These are phyloP conservation scores for Aurelia sp. DNA, from an alignment of 30 jellyfish, hydroid and myxozoan genomes.

Conservation along the genomic window DNA sequence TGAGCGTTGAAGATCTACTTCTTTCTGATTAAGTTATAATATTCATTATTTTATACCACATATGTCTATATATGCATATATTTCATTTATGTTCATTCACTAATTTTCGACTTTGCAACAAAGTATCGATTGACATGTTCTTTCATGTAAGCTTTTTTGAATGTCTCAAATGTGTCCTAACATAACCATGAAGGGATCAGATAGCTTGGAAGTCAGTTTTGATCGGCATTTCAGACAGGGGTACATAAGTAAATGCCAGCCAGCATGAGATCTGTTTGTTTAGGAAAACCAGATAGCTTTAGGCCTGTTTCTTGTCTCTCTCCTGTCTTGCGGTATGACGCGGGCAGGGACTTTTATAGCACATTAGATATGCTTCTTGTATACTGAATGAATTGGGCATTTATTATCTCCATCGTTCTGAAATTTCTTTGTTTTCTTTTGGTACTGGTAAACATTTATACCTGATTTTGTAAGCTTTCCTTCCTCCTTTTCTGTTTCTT, in stretches of 20 bases:
- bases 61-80: slow-evolving; percentile 1
- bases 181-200: neutral
- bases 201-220: neutral
- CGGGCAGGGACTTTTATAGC: neutral
- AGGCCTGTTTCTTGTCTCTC: no score
- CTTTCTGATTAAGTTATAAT: no score
- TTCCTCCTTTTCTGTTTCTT: slow-evolving; percentile 30
- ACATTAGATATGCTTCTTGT: neutral
- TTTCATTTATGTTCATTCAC: neutral
- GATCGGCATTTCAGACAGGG: no score
- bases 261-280: no score
- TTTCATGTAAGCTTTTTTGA: neutral
- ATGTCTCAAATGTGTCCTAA: slow-evolving; percentile 6
- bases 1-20: no score
- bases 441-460: slow-evolving; percentile 53
- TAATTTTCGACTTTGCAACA: neutral
- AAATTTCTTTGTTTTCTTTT: slow-evolving; percentile 26
- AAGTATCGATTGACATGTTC: neutral
- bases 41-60: neutral
- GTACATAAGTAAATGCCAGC: no score
- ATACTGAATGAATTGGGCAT: neutral
- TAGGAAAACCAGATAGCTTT: no score
- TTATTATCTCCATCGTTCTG: slow-evolving; percentile 5
- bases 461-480: slow-evolving; percentile 55
- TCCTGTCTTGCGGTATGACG: neutral